A percentile compares a stretch with the other conserved stretches of the same genome.
Conservation (phyloP, 1,140 invertebrate genomes). For the Diabrotica undecimpunctata region DNA sequence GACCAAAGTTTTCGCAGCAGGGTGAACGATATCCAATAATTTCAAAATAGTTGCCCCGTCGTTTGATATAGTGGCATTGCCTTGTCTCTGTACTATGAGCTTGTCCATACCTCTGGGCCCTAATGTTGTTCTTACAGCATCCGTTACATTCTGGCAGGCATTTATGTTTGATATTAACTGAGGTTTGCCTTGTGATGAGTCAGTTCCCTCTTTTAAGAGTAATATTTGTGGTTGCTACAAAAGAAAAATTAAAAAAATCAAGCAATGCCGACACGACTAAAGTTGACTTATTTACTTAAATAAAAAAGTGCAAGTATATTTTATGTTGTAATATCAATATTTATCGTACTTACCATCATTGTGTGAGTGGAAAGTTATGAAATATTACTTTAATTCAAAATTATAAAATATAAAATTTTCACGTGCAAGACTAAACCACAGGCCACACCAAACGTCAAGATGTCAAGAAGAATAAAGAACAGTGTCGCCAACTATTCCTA, state of each 20-base stretch:
- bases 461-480: neutral
- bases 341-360: neutral
- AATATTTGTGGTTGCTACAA: constrained; percentile 96
- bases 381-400: neutral
- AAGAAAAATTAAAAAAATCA: constrained; percentile 8
- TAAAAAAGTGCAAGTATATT: too few species aligned
- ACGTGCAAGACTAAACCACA: neutral
- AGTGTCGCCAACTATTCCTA: neutral
- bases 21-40: constrained; percentile 94
- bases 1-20: constrained; percentile 94
- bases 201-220: constrained; percentile 96
- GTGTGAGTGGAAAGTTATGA: neutral
- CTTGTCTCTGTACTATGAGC: constrained; percentile 85
- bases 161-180: constrained; percentile 98
- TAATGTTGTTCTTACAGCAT: constrained; percentile 92
- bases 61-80: constrained; percentile 96
- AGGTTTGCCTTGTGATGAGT: constrained; percentile 91
- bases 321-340: neutral
- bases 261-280: neutral
- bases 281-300: too few species aligned
- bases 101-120: constrained; percentile 99
- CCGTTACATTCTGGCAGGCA: constrained; percentile 95
- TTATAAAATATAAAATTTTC: neutral
- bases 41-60: constrained; percentile 99
- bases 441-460: neutral